phyloP scores from a whole-genome alignment of 1,140 invertebrate species.

The Diuraphis noxia region DNA sequence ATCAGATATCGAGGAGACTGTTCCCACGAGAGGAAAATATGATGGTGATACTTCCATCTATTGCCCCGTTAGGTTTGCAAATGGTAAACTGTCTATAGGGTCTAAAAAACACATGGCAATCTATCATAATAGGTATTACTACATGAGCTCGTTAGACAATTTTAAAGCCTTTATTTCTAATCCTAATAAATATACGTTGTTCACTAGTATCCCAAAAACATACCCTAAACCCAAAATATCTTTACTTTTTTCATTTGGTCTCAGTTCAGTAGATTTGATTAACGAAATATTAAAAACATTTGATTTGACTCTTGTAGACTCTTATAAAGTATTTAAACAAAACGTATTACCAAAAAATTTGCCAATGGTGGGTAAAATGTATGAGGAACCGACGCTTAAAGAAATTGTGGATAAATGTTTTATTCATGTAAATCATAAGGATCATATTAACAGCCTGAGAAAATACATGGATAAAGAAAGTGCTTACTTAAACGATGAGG shows the following conservation, averaged over 20 bases:
- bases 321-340: background rate
- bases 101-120: slow-evolving; percentile 1
- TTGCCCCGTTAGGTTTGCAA: background rate
- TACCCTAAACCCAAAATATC: slow-evolving; percentile 21
- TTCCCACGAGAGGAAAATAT: background rate
- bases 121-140: slow-evolving; percentile 36
- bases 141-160: background rate
- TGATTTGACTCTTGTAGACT: background rate
- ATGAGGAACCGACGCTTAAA: background rate
- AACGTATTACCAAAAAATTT: slow-evolving; percentile 1
- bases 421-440: background rate
- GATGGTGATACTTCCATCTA: slow-evolving; percentile 36
- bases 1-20: background rate
- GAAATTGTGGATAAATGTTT: background rate
- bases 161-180: background rate
- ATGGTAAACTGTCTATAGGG: background rate
- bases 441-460: background rate
- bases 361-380: slow-evolving; percentile 30
- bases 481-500: background rate
- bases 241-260: background rate
- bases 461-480: background rate
- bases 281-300: background rate
- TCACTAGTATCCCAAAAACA: background rate
- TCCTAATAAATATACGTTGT: background rate
- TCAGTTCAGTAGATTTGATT: background rate